Base-by-base conservation (phyloP, 2,797 vertebrate species). In the Salmo trutta region DNA sequence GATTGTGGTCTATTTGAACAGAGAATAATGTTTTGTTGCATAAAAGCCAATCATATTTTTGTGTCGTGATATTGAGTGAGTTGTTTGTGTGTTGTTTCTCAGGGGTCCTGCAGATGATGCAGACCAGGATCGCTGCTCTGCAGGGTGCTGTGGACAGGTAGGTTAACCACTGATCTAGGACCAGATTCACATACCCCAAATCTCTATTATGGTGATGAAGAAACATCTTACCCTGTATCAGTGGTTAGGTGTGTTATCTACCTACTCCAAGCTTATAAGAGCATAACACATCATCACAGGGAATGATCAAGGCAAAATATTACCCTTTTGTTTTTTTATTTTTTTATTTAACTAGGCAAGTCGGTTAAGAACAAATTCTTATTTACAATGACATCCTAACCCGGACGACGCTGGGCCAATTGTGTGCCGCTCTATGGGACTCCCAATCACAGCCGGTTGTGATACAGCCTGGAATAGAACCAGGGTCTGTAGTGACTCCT, bases 31-130 rank as follows among this genome's bases (percentile, higher is more conserved):
- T 56, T n/a, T n/a, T 5, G n/a, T 56, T 56, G n/a, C 56, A 62
- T 62, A n/a, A 56, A 62, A 62, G 56, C 5, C 7, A 29, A 31
- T 67, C 4, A 15, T 67, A 41, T 1, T 68, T 7, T 27, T 29
- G 56, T 52, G 24, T 76, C 27, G 3, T 8, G 36, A n/a, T 15
- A 8, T 51, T 71, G 4, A 41, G 62, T 27, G 41, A 47, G n/a
- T 17, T 72, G 51, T 53, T 53, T 67, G 31, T 52, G 59, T 68
- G 6, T 33, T 54, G 3, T 84, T 27, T 62, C 71, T 75, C 86
- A 99, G 98, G 97, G 83, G 97, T 99, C 65, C 96, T 99, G 82
- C 96, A 99, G 89, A 99, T 99, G 98, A 99, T 99, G 97, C 97
- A 99, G 90, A 95, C 96, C 0, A 94, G 98, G 93, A 99, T 99